Conservation (phyloP, 2,797 vertebrate species). For the Syngnathus acus region DNA sequence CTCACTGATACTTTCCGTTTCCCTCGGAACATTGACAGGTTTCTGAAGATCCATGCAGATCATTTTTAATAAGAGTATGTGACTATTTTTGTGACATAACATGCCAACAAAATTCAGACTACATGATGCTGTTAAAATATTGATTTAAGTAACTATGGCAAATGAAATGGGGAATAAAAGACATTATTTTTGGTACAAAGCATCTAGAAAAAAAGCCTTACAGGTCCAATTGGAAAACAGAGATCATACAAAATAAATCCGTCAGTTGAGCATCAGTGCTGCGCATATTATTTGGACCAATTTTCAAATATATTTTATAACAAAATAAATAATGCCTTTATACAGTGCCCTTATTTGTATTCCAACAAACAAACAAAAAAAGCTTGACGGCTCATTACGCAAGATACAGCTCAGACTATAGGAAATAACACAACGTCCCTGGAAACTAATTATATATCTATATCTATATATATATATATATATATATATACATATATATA, state of each 20-base stretch:
- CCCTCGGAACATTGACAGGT: constrained; percentile 57
- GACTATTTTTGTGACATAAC: constrained; percentile 72
- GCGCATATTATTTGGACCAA: constrained; percentile 82
- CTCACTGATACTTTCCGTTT: constrained; percentile 49
- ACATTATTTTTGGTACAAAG: constrained; percentile 86
- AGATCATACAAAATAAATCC: constrained; percentile 81
- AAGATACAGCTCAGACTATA: constrained; percentile 86
- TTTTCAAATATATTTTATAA: constrained; percentile 87
- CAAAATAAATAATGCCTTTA: constrained; percentile 94
- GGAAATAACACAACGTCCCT: constrained; percentile 81
- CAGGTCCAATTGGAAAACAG: constrained; percentile 82
- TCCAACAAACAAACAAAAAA: constrained; percentile 80
- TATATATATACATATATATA: constrained; percentile 63
- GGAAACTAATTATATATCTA: constrained; percentile 71
- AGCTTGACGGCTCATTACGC: constrained; percentile 82
- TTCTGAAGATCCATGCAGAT: constrained; percentile 63
- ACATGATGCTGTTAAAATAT: constrained; percentile 71
- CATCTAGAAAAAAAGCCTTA: constrained; percentile 88
- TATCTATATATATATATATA: constrained; percentile 68
- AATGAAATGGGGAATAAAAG: constrained; percentile 45
- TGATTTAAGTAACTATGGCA: constrained; percentile 69
- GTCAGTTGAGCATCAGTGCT: constrained; percentile 80
- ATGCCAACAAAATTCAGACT: constrained; percentile 66
- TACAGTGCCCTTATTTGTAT: constrained; percentile 88
- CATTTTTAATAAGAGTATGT: constrained; percentile 64